A percentile compares a stretch with the other conserved stretches of the same genome.
phyloP scores from a whole-genome alignment of 2,113 vertebrate species.

The Sapajus apella region DNA sequence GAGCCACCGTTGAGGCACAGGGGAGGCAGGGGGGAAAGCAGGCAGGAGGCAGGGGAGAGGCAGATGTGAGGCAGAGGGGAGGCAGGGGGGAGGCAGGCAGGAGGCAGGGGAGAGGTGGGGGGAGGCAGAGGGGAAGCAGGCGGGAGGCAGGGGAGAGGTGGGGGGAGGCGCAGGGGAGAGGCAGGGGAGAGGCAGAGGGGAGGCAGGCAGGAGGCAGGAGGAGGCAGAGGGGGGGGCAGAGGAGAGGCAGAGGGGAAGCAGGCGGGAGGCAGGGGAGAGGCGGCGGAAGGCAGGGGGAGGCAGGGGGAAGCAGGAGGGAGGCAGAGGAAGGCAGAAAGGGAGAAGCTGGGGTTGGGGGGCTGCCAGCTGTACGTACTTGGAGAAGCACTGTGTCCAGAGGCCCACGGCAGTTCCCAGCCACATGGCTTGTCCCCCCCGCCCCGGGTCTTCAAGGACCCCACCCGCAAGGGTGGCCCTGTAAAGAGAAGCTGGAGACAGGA shows the following conservation, averaged over 20 bases:
- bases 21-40: too few species aligned
- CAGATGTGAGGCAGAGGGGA: neutral
- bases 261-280: too few species aligned
- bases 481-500: neutral
- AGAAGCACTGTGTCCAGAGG: fast-evolving
- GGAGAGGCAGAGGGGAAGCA: too few species aligned
- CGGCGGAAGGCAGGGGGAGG: too few species aligned
- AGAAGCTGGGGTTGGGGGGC: neutral
- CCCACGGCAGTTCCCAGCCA: neutral
- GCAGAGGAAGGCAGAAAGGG: neutral
- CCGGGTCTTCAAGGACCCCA: neutral
- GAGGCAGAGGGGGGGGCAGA: too few species aligned
- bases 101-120: too few species aligned
- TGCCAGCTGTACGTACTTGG: too few species aligned
- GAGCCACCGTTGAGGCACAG: too few species aligned
- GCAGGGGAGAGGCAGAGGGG: too few species aligned
- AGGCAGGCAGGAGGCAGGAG: too few species aligned
- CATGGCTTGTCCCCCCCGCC: neutral
- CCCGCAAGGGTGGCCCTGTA: neutral
- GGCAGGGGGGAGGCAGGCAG: neutral
- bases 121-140: neutral
- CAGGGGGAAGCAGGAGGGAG: neutral
- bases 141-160: too few species aligned
- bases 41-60: neutral
- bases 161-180: too few species aligned